Base-by-base conservation (phyloP, 2,113 vertebrate genomes). In the Cheilinus undulatus region DNA sequence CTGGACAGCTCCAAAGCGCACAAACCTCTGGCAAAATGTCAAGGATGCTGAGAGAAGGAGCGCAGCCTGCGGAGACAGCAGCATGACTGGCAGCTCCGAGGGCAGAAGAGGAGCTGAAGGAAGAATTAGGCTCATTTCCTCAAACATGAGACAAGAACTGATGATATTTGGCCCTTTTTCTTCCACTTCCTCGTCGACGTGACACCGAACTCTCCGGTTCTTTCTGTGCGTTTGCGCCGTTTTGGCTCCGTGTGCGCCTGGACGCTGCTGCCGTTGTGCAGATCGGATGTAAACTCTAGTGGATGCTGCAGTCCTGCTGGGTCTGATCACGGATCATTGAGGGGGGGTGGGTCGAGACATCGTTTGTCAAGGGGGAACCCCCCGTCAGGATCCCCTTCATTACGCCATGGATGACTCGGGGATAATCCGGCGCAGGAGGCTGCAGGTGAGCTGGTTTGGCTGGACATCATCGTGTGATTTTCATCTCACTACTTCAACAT, bases 391-490 rank as follows among this genome's bases (percentile, higher is more conserved):
- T 34, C 73, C 53, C 57, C 42, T 17, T 45, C 48, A 43, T 34
- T 34, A 27, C 42, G 22, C 51, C 75, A 95, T 95, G 94, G 94
- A 95, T 82, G 93, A 94, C 81, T 93, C 93, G 30, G 94, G 94
- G 19, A 94, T 95, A 69, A 94, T 95, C 60, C 84, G 93, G 64
- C 93, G 94, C 78, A 68, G 94, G 69, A 86, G 93, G 85, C 89
- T 95, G 85, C 94, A 95, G 92, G 93, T 94, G 92, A 94, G 93
- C 50, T 36, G 15, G 51, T 70, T 8, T 19, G 40, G 17, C 28
- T 28, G 26, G 24, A 36, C 53, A 3, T 43, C 42, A 20, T 15
- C 59, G 38, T 49, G 24, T 38, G 11, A 32, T 53, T 51, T 26
- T 34, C 45, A 7, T 7, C 19, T 11, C 13, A 5, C n/a, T 28